Conservation (phyloP, 2,888 invertebrate genomes). For the Blastobasis adustella region DNA sequence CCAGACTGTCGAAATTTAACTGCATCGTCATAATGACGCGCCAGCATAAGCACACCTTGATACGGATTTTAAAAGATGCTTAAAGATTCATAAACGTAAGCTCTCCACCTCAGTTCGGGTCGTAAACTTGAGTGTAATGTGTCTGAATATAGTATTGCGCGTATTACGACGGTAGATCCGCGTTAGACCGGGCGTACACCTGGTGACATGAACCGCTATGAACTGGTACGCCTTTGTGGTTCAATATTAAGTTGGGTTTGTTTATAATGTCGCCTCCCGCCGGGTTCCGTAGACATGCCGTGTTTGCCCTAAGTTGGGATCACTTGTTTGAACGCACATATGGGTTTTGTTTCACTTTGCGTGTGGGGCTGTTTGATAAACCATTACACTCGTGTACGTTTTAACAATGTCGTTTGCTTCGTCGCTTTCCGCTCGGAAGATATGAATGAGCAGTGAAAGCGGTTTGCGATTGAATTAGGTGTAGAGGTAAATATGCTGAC, state of each 20-base stretch:
- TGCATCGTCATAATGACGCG: background rate
- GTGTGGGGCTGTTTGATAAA: background rate
- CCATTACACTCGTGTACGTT: too few relatives aligned
- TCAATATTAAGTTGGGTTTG: constrained; percentile 55
- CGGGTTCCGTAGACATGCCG: constrained; percentile 25
- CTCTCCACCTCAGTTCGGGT: constrained; percentile 53
- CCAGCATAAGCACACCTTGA: constrained; percentile 27
- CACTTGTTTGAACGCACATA: constrained; percentile 23
- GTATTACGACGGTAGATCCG: constrained; percentile 50
- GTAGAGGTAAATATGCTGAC: too few relatives aligned
- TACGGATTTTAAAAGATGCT: constrained; percentile 61
- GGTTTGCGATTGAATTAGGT: too few relatives aligned
- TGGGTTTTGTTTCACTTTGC: constrained; percentile 1
- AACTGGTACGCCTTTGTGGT: constrained; percentile 48
- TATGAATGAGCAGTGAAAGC: too few relatives aligned
- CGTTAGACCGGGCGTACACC: constrained; percentile 60
- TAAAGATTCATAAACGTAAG: constrained; percentile 67
- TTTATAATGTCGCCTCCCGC: constrained; percentile 35
- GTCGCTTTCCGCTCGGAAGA: too few relatives aligned
- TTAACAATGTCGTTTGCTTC: too few relatives aligned
- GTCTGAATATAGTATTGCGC: constrained; percentile 56
- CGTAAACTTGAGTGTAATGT: constrained; percentile 65
- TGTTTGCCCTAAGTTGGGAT: constrained; percentile 29
- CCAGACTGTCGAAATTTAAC: background rate
- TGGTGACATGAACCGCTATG: constrained; percentile 50